Percentiles rank a stretch among this genome's conserved stretches.
Conservation (phyloP, 2,888 invertebrate species). For the Automeris io region DNA sequence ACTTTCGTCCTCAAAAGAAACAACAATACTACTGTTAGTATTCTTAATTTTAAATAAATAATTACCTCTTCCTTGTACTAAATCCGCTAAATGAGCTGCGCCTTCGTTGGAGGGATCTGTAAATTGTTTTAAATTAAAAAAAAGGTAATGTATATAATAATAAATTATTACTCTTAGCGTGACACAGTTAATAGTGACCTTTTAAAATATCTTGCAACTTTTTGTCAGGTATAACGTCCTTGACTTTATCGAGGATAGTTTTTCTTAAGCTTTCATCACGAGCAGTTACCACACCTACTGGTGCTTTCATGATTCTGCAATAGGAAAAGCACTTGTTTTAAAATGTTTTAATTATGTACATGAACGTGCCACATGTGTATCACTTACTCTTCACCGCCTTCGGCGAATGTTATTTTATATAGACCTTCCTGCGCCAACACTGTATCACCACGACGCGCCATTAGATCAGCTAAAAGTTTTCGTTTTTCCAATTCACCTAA, state of each 20-base stretch:
- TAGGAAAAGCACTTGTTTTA: constrained; percentile 3
- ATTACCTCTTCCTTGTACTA: constrained; percentile 42
- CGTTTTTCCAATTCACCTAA: constrained; percentile 43
- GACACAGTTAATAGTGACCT: constrained; percentile 25
- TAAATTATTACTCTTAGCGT: not conserved
- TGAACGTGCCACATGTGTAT: not conserved
- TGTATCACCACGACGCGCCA: constrained; percentile 37
- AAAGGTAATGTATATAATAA: no score
- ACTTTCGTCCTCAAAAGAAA: no score
- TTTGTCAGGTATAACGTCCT: constrained; percentile 36
- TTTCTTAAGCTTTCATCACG: constrained; percentile 26
- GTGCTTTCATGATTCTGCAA: constrained; percentile 36
- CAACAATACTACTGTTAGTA: no score
- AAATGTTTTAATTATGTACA: constrained; percentile 3
- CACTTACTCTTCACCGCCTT: constrained; percentile 47
- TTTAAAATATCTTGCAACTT: constrained; percentile 33
- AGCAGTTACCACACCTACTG: constrained; percentile 29
- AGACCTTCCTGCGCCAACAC: constrained; percentile 30
- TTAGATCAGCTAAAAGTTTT: constrained; percentile 39
- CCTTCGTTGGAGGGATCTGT: constrained; percentile 40
- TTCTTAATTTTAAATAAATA: no score
- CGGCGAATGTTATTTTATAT: constrained; percentile 45
- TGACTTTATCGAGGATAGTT: constrained; percentile 29
- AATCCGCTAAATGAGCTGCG: constrained; percentile 39
- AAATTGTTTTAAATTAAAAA: constrained; percentile 8